Evolutionary conservation across 1,140 invertebrate species (phyloP), one percentile per base, ranked within the genome.

Genomic region (Drosophila ironensis): DNA sequence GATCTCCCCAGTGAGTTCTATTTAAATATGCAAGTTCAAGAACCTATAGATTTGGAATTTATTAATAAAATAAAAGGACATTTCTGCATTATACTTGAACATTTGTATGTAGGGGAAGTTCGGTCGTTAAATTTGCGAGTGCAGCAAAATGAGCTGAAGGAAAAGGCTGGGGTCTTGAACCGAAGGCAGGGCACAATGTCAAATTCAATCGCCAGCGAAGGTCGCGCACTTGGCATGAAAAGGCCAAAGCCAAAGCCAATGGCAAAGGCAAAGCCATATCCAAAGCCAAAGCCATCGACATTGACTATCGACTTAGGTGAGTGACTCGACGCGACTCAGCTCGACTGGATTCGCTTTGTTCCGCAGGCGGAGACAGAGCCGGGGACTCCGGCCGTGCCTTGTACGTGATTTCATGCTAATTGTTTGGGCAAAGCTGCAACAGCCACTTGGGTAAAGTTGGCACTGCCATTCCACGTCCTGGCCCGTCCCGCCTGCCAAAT

Each of bases 321-420:
- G 70, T 84, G 78, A 84, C 72, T 77, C 45, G 64, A 56, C 53
- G 52, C 48, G 25, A 60, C 47, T 50, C 20, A 20, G 12, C 8
- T 50, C 20, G 33, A 20, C 8, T 48, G 12, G 46, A 9, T 19
- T 22, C 19, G 16, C 37, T 22, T 37, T 37, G 33, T 40, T 37
- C 16, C 20, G 22, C 22, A 48, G 25, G 6, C 60, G 7, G 24
- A 11, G 54, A 6, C 45, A 11, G 5, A 28, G 41, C 41, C 27
- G 17, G 20, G 28, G 48, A 66, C 16, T 41, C 64, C 19, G 64
- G 47, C 45, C 57, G 70, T 74, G 70, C 54, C 74, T 54, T 52
- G 71, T 86, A 84, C 80, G 78, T 84, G 80, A 80, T 84, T 78
- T 66, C 50, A 56, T 78, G 80, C 46, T 86, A 84, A 84, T 86